phyloP scores from a whole-genome alignment of 92 coral and sea anemone genomes.

The Nematostella vectensis region DNA sequence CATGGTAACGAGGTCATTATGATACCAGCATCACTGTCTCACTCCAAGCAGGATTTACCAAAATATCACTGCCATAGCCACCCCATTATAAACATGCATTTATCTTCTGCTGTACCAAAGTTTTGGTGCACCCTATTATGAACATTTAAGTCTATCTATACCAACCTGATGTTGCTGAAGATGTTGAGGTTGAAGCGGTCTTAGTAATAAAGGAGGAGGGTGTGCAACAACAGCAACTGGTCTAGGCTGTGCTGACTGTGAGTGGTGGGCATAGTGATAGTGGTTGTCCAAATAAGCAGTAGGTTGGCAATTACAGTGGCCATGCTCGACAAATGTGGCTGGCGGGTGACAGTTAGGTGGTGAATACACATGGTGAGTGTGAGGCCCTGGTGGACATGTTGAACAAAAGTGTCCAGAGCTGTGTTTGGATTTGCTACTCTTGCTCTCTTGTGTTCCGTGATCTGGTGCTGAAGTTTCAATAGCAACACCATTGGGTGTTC shows the following conservation, averaged over 20 bases:
- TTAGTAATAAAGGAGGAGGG: constrained; percentile 70
- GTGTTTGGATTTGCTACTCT: constrained; percentile 48
- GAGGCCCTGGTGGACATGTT: constrained; percentile 80
- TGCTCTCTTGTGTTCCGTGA: constrained; percentile 39
- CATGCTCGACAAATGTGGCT: constrained; percentile 65
- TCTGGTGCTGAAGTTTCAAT: constrained; percentile 38
- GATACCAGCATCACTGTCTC: not conserved
- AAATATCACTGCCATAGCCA: no score
- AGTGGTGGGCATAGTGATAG: constrained; percentile 68
- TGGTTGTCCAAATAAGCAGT: constrained; percentile 72
- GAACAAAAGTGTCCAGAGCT: constrained; percentile 62
- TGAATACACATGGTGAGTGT: constrained; percentile 69
- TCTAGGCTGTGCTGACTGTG: constrained; percentile 49
- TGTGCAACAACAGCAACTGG: constrained; percentile 76
- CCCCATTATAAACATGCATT: no score
- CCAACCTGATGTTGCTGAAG: constrained; percentile 79
- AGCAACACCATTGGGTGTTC: constrained; percentile 47
- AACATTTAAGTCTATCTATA: no score
- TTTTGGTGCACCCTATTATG: no score
- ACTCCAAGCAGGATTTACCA: not conserved
- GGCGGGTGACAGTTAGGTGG: constrained; percentile 76
- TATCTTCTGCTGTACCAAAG: no score
- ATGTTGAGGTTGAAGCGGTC: constrained; percentile 85
- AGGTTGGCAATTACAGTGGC: constrained; percentile 82
- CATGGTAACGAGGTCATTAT: not conserved